phyloP scores from a whole-genome alignment of 2,113 vertebrate genomes.

The Struthidea cinerea region DNA sequence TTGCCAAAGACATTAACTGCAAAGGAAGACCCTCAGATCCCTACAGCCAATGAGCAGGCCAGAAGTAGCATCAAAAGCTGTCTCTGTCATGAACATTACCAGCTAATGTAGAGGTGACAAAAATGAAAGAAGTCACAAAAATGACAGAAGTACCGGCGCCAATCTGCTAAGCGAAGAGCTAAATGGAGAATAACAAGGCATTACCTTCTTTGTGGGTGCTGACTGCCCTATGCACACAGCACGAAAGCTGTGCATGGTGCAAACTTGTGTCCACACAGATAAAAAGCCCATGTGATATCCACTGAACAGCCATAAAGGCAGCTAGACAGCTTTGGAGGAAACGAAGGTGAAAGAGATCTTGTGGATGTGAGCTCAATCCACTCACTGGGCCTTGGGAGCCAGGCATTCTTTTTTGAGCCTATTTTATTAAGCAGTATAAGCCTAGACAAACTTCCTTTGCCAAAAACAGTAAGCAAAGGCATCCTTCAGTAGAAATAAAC shows the following conservation, averaged over 20 bases:
- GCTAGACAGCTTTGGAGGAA: neutral
- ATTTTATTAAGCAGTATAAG: neutral
- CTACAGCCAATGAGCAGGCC: neutral
- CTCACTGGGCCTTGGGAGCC: accelerated
- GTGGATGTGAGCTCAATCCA: neutral
- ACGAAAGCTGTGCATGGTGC: accelerated
- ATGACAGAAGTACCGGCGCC: neutral
- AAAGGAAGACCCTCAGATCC: neutral
- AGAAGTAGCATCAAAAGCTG: neutral
- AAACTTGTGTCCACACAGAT: neutral
- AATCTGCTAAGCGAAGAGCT: accelerated
- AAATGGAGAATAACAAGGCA: neutral
- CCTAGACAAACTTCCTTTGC: neutral
- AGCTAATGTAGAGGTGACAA: neutral
- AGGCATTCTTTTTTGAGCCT: neutral
- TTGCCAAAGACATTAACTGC: neutral
- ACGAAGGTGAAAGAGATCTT: neutral
- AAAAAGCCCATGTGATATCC: neutral
- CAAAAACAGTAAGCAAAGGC: neutral
- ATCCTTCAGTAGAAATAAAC: neutral
- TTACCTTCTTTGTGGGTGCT: neutral
- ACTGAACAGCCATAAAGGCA: neutral
- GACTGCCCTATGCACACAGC: neutral
- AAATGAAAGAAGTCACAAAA: neutral
- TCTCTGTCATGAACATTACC: neutral